phyloP scores from a whole-genome alignment of 2,888 invertebrate species.

The Rhaphigaster nebulosa region DNA sequence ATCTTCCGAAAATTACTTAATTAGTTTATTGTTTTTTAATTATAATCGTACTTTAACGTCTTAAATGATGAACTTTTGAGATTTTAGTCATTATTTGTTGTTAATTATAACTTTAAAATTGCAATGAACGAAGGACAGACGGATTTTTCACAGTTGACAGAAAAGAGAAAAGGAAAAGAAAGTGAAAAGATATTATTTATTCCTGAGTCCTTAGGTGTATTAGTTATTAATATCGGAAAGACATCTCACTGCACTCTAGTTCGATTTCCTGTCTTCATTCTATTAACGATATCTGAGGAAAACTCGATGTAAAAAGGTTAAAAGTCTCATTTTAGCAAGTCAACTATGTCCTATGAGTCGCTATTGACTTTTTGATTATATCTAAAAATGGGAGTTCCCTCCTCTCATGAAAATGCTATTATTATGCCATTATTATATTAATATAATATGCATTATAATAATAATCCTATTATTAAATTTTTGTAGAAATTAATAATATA shows the following conservation, averaged over 20 bases:
- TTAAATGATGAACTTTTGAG: too few relatives aligned
- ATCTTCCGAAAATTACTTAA: too few relatives aligned
- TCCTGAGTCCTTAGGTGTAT: neutral
- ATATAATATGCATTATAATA: too few relatives aligned
- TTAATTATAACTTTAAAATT: too few relatives aligned
- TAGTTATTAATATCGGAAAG: neutral
- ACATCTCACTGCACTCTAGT: neutral
- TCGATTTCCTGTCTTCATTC: slow-evolving; percentile 8
- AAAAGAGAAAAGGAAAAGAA: neutral
- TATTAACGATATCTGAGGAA: neutral
- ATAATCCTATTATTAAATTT: too few relatives aligned
- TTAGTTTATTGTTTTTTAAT: too few relatives aligned
- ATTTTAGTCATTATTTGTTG: too few relatives aligned
- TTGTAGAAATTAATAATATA: too few relatives aligned
- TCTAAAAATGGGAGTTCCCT: neutral
- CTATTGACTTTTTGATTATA: neutral
- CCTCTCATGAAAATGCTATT: neutral
- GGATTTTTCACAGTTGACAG: neutral
- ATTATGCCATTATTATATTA: too few relatives aligned
- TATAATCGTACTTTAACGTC: too few relatives aligned
- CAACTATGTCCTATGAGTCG: neutral
- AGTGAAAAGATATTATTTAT: neutral
- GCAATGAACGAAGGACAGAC: too few relatives aligned
- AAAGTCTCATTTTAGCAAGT: neutral
- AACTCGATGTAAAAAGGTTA: neutral